Conservation (phyloP, 64 coral and sea anemone genomes). For the Platygyra sinensis region DNA sequence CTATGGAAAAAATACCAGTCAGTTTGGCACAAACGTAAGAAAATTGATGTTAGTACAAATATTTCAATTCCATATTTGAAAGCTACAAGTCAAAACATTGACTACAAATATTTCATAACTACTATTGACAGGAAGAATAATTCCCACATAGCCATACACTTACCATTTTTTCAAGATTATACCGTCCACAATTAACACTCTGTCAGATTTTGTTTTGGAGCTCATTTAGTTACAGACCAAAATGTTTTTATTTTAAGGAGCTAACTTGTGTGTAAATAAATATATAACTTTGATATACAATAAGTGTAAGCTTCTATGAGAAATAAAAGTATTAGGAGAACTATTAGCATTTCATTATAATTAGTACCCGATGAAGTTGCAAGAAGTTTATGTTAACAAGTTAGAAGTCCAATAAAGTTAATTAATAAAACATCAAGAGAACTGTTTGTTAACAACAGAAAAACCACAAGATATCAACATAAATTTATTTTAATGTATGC, state of each 20-base stretch:
- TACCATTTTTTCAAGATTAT: slow-evolving; percentile 12
- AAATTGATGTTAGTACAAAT: neutral
- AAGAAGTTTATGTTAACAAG: too few relatives aligned
- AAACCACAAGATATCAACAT: slow-evolving; percentile 24
- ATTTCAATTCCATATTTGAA: neutral
- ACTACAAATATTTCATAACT: too few relatives aligned
- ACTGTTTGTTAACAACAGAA: slow-evolving; percentile 27
- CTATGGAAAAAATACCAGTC: slow-evolving; percentile 8
- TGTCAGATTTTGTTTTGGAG: too few relatives aligned
- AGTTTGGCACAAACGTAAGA: neutral
- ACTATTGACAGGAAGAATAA: neutral
- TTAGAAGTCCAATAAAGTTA: neutral
- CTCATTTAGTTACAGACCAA: too few relatives aligned
- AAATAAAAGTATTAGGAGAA: too few relatives aligned
- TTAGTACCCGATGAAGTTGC: too few relatives aligned
- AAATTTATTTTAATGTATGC: slow-evolving; percentile 44
- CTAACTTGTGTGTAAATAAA: too few relatives aligned
- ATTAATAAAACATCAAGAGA: slow-evolving; percentile 30
- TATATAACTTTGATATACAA: too few relatives aligned
- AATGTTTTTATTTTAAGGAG: too few relatives aligned
- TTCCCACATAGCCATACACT: neutral
- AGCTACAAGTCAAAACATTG: neutral
- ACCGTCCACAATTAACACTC: neutral
- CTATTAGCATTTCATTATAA: too few relatives aligned
- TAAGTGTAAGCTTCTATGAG: too few relatives aligned